Base-by-base conservation (phyloP, 2,113 vertebrate species). In the Hippotragus niger region DNA sequence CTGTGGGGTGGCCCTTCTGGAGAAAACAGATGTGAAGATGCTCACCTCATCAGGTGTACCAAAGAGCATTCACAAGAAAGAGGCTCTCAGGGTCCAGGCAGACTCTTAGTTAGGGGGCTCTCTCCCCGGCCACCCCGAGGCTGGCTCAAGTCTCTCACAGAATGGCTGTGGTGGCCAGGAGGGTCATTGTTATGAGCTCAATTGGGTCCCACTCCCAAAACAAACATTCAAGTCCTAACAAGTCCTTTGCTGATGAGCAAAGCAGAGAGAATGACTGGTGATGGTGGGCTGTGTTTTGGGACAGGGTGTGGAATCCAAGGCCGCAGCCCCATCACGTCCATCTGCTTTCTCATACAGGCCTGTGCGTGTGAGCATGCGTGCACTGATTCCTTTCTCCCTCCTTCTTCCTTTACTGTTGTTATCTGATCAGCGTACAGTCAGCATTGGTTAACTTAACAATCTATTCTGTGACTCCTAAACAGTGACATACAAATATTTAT, bases 231-330 rank as follows among this genome's bases (percentile, higher is more conserved):
- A 36, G 71, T 33, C 33, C 57, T 55, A 47, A 78, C 14, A 12
- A 71, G 67, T 40, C 19, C 19, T 40, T 23, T 71, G 67, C 55
- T 14, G n/a, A 40, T 5, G 8, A 2, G 5, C 17, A 16, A 47
- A 74, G 13, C 33, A 25, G 1, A 9, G 23, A 58, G 60, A 15
- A 31, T 2, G 47, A 6, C 58, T 5, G 5, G 17, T 27, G 21
- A 23, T 1, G 1, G 14, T 12, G 23, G 29, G 5, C 16, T 13
- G 9, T 2, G 7, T 1, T 5, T 27, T 3, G 2, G 23, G 11
- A 5, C 7, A 11, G 8, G 16, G 0, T 31, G 14, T 16, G 31
- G 84, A 40, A 47, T 33, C 40, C 5, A 1, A 9, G 23, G 23
- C 36, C 36, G 50, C 15, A 60, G 13, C 31, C 52, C 8, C 45